Conservation (phyloP, 2,113 vertebrate genomes). For the Xenopus borealis region DNA sequence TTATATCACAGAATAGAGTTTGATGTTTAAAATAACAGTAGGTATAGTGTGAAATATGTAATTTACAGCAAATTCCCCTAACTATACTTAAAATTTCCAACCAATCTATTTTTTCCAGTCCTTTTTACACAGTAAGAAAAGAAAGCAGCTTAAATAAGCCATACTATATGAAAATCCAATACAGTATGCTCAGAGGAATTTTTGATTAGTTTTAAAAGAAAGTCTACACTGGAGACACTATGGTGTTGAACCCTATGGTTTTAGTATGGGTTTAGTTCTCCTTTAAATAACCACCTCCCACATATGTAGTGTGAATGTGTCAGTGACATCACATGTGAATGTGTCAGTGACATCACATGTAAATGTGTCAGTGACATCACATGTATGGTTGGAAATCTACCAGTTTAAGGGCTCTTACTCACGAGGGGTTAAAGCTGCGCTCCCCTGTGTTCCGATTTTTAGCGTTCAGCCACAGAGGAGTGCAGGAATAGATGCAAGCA, state of each 20-base stretch:
- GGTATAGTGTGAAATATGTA: slow-evolving; percentile 24
- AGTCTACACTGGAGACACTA: background rate
- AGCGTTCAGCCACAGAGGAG: too few relatives aligned
- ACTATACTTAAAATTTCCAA: slow-evolving; percentile 23
- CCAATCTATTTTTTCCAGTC: slow-evolving; percentile 27
- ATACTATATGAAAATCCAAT: slow-evolving; percentile 36
- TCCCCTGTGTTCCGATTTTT: too few relatives aligned
- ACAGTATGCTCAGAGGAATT: slow-evolving; percentile 17
- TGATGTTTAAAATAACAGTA: slow-evolving; percentile 24
- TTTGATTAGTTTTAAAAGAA: slow-evolving; percentile 25
- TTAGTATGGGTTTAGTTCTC: too few relatives aligned
- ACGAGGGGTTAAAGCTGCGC: too few relatives aligned
- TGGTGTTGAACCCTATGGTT: slow-evolving; percentile 19
- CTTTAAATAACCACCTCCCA: too few relatives aligned
- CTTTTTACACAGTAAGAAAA: slow-evolving; percentile 19
- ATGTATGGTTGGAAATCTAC: too few relatives aligned
- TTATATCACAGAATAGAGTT: slow-evolving; percentile 5
- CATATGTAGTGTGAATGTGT: too few relatives aligned
- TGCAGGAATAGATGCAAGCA: too few relatives aligned
- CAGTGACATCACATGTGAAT: too few relatives aligned
- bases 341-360: too few relatives aligned
- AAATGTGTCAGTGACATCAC: too few relatives aligned
- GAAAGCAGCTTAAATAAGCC: slow-evolving; percentile 22
- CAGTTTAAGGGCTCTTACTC: too few relatives aligned
- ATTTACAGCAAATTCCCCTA: slow-evolving; percentile 38